These are phyloP conservation scores for Cervus canadensis DNA, from an alignment of 2,113 vertebrate genomes.

Conservation along the genomic window DNA sequence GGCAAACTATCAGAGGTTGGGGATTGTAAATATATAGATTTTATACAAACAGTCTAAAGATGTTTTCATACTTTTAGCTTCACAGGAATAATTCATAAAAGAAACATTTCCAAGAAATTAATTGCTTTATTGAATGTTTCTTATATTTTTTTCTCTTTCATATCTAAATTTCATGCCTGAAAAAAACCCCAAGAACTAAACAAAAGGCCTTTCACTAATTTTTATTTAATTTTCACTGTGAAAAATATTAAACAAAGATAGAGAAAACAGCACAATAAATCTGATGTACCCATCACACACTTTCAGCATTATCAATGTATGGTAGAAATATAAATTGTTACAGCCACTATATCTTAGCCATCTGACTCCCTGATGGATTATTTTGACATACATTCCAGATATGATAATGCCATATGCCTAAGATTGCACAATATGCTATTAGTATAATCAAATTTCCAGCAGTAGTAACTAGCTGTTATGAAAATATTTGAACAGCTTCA, in stretches of 20 bases:
- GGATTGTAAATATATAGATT: not conserved
- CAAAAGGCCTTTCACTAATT: not conserved
- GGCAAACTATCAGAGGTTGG: not conserved
- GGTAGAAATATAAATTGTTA: not conserved
- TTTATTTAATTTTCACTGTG: not conserved
- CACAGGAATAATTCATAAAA: not conserved
- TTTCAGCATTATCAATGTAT: not conserved
- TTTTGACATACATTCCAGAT: not conserved
- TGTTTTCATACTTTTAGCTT: not conserved
- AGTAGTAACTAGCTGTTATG: not conserved
- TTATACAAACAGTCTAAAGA: not conserved
- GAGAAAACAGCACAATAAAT: not conserved
- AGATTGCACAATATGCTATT: not conserved
- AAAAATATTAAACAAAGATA: not conserved
- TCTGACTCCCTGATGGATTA: not conserved
- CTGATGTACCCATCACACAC: not conserved
- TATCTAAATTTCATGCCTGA: not conserved
- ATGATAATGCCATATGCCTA: too few species aligned
- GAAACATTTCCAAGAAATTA: not conserved
- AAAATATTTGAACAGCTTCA: not conserved
- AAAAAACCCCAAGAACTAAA: not conserved
- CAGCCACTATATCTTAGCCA: not conserved
- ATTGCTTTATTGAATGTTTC: not conserved
- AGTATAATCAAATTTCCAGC: not conserved
- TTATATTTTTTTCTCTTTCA: not conserved